phyloP scores from a whole-genome alignment of 2,888 invertebrate species.

The Erpobdella octoculata region DNA sequence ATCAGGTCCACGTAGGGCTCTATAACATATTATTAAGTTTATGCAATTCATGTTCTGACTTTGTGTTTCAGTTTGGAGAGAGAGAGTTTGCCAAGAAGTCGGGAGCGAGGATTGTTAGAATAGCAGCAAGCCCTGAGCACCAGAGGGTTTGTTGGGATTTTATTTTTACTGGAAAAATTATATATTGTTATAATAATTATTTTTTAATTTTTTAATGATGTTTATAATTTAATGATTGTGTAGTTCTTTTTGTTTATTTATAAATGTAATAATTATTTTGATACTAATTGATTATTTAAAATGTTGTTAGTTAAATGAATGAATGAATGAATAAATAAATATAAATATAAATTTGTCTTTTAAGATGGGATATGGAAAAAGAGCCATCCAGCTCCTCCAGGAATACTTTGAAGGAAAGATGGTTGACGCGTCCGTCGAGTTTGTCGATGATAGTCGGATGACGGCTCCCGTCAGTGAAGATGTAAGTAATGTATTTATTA shows the following conservation, averaged over 20 bases:
- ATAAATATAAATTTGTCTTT: too few relatives aligned
- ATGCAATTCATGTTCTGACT: too few relatives aligned
- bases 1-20: too few relatives aligned
- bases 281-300: too few relatives aligned
- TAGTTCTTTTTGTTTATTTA: too few relatives aligned
- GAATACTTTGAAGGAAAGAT: slow-evolving; percentile 77
- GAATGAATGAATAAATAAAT: too few relatives aligned
- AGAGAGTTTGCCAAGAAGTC: slow-evolving; percentile 78
- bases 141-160: slow-evolving; percentile 44
- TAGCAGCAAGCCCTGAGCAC: slow-evolving; percentile 96
- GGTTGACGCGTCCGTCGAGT: slow-evolving; percentile 4
- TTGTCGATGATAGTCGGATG: background rate
- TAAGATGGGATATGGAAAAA: slow-evolving; percentile 88
- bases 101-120: slow-evolving; percentile 85
- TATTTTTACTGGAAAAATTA: background rate
- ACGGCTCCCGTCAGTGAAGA: background rate
- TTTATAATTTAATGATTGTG: too few relatives aligned
- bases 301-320: too few relatives aligned
- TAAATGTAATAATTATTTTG: too few relatives aligned
- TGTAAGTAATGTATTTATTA: too few relatives aligned
- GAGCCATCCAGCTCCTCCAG: slow-evolving; percentile 73
- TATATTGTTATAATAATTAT: background rate
- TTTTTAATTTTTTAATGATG: too few relatives aligned
- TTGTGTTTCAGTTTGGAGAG: slow-evolving; percentile 72
- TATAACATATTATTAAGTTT: too few relatives aligned